Percentiles rank a stretch among this genome's conserved stretches.
Evolutionary conservation across 2,113 vertebrate species (phyloP).

Genomic region (Odocoileus hemionus): DNA sequence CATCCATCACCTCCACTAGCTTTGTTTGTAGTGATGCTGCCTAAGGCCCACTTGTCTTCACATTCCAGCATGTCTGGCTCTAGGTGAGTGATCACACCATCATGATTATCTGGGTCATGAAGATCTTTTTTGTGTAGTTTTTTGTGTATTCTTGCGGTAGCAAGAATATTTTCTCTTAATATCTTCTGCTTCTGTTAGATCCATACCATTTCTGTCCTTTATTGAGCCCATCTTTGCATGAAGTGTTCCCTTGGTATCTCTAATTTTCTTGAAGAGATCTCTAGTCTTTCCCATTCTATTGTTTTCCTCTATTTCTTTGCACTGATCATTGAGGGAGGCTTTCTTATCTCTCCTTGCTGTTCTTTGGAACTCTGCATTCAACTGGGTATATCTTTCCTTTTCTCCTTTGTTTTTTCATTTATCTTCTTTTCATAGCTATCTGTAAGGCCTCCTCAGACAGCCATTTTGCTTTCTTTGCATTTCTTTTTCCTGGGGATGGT

Average conservation of each 20-base stretch:
- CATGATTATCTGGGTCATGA: background rate
- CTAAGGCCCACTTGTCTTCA: background rate
- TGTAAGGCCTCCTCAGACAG: background rate
- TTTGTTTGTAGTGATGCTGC: background rate
- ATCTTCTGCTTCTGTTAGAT: background rate
- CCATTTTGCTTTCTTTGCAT: background rate
- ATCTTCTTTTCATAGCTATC: background rate
- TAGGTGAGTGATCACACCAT: background rate
- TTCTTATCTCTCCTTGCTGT: background rate
- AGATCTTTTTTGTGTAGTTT: background rate
- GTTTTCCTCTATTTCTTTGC: background rate
- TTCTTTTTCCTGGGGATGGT: background rate
- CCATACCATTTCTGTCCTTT: background rate
- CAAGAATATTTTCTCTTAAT: background rate
- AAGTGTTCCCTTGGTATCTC: background rate
- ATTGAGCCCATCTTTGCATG: background rate
- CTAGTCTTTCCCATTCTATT: background rate
- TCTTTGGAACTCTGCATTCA: background rate
- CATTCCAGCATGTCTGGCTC: background rate
- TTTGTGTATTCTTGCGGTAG: background rate
- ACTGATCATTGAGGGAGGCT: background rate
- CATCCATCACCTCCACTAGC: background rate
- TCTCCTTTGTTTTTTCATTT: background rate
- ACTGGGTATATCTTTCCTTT: background rate
- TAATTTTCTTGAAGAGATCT: background rate